A percentile compares a stretch with the other conserved stretches of the same genome.
phyloP scores from a whole-genome alignment of 2,113 vertebrate genomes.

The Petrocephalus zakoni region DNA sequence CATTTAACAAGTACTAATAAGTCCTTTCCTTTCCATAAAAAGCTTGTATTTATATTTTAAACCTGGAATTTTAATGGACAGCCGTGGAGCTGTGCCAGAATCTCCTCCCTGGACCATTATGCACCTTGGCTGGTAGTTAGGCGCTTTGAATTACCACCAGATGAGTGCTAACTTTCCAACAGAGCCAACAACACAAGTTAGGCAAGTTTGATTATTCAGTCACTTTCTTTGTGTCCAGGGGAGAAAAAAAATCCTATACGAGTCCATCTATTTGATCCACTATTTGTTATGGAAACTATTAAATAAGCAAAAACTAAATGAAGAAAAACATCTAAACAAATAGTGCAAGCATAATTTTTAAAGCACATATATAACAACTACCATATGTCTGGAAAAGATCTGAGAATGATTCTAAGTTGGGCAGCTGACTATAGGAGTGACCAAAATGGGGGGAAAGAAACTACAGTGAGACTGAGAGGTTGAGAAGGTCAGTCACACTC shows the following conservation, averaged over 20 bases:
- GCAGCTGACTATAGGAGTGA: slow-evolving; percentile 20
- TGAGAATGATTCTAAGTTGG: slow-evolving; percentile 40
- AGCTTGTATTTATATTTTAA: not conserved
- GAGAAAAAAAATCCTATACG: slow-evolving; percentile 25
- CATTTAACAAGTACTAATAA: slow-evolving; percentile 8
- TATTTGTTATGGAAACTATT: slow-evolving; percentile 54
- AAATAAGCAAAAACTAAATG: slow-evolving; percentile 26
- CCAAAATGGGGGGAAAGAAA: not conserved
- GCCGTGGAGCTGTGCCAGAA: not conserved
- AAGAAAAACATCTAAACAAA: slow-evolving; percentile 47
- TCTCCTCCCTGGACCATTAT: not conserved
- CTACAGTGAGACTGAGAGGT: slow-evolving; percentile 32
- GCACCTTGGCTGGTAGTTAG: slow-evolving; percentile 7
- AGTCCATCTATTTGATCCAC: slow-evolving; percentile 27
- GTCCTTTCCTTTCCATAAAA: slow-evolving; percentile 10
- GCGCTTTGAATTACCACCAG: not conserved
- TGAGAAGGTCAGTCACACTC: not conserved
- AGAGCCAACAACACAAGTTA: not conserved
- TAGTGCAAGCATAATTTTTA: slow-evolving; percentile 50
- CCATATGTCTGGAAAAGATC: slow-evolving; percentile 55
- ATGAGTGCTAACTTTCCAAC: not conserved
- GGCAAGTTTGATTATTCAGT: not conserved
- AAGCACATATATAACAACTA: slow-evolving; percentile 51
- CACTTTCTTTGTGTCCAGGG: not conserved
- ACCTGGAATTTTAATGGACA: slow-evolving; percentile 2